Evolutionary conservation across 2,888 invertebrate genomes (phyloP).

Genomic region (Gisinianus flammeolus): DNA sequence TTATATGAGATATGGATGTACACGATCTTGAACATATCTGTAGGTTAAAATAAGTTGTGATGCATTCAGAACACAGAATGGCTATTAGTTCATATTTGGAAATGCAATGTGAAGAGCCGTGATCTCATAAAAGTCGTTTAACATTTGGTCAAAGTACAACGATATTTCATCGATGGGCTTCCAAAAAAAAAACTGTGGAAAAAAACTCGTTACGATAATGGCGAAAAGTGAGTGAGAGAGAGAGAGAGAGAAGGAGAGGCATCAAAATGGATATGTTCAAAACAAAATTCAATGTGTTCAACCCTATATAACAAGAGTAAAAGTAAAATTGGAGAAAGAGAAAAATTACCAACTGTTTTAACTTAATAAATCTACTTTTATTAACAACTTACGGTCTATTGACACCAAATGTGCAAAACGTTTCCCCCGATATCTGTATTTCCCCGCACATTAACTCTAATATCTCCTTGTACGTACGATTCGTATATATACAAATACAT

Average conservation of each 20-base stretch:
- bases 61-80: conserved; percentile 3
- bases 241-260: too few relatives aligned
- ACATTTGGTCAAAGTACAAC: conserved; percentile 15
- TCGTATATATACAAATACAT: too few relatives aligned
- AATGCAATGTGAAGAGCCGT: neutral
- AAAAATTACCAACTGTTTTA: conserved; percentile 2
- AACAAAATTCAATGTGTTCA: neutral
- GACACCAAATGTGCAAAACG: neutral
- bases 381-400: neutral
- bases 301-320: neutral
- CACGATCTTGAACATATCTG: too few relatives aligned
- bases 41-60: conserved; percentile 4
- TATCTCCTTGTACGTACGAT: too few relatives aligned
- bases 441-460: neutral
- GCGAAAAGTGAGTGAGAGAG: conserved; percentile 10
- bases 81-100: conserved; percentile 28
- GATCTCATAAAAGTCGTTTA: conserved; percentile 18
- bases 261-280: too few relatives aligned
- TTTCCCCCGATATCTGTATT: neutral
- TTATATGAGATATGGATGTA: too few relatives aligned
- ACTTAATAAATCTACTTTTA: conserved; percentile 11
- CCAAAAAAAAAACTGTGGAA: neutral
- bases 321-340: neutral
- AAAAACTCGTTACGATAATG: conserved; percentile 31
- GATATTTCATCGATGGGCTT: conserved; percentile 24